These are phyloP conservation scores for Panthera tigris DNA, from an alignment of 2,113 vertebrate genomes.

Conservation along the genomic window DNA sequence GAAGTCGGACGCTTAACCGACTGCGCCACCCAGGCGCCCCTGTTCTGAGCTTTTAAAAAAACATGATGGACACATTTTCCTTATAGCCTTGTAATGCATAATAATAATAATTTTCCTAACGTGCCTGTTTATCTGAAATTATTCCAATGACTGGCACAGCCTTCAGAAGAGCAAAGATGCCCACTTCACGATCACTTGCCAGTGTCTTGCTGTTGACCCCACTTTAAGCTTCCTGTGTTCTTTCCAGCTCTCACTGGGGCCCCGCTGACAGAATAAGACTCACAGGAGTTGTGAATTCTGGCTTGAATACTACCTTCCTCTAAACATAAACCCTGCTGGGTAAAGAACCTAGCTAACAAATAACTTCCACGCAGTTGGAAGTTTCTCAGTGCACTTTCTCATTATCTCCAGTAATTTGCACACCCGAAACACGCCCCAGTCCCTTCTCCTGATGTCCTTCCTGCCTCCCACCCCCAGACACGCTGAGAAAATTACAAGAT, in stretches of 20 bases:
- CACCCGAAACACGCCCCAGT: not conserved
- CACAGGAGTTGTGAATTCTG: conserved; percentile 1
- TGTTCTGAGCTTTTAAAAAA: not conserved
- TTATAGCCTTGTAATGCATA: conserved; percentile 28
- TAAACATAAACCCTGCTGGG: conserved; percentile 15
- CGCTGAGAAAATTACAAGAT: conserved; percentile 47
- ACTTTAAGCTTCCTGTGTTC: not conserved
- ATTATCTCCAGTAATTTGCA: conserved; percentile 6
- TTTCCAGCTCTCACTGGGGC: not conserved
- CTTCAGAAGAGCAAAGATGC: conserved; percentile 29
- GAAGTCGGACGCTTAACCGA: no score
- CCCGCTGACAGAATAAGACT: not conserved
- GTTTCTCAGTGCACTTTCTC: not conserved
- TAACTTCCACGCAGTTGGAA: not conserved
- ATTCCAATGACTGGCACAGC: conserved; percentile 28
- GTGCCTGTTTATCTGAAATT: conserved; percentile 36
- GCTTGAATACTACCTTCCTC: conserved; percentile 52
- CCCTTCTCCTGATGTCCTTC: not conserved
- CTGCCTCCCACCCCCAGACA: not conserved
- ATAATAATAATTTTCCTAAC: conserved; percentile 64
- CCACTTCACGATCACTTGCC: not conserved
- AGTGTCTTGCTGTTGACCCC: not conserved
- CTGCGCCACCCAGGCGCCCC: no score
- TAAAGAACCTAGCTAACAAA: conserved; percentile 18
- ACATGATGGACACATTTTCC: conserved; percentile 44